These are phyloP conservation scores for Elephas maximus DNA, from an alignment of 2,113 vertebrate species.

Conservation along the genomic window DNA sequence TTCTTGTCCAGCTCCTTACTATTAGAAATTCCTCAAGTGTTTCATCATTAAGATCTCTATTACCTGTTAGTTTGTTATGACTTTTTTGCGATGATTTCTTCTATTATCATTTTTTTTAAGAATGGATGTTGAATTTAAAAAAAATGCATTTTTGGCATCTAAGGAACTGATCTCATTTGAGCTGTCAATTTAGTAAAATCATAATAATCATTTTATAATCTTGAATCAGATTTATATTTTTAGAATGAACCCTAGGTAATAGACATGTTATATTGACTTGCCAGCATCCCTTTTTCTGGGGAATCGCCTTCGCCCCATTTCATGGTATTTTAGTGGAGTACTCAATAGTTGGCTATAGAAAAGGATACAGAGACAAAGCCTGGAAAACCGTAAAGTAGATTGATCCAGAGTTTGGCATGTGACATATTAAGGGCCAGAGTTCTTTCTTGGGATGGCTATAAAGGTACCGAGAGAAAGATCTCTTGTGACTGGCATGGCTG, in stretches of 20 bases:
- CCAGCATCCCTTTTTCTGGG: background rate
- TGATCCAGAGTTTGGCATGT: background rate
- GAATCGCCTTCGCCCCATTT: background rate
- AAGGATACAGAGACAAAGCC: background rate
- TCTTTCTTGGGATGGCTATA: background rate
- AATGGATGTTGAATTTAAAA: background rate
- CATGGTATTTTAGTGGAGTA: background rate
- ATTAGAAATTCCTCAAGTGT: background rate
- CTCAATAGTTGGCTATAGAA: background rate
- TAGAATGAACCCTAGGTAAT: background rate
- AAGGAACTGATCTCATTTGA: background rate
- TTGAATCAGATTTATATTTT: background rate
- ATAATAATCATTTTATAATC: background rate
- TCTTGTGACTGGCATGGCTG: background rate
- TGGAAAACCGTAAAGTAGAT: background rate
- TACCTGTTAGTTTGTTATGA: background rate
- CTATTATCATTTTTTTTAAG: background rate
- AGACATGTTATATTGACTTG: background rate
- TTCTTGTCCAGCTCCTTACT: background rate
- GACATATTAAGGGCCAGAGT: background rate
- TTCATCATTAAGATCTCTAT: background rate
- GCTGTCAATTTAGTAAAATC: background rate
- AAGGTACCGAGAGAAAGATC: background rate
- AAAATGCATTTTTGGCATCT: conserved; percentile 7
- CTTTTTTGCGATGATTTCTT: background rate